phyloP scores from a whole-genome alignment of 2,797 vertebrate species.

The Eulemur rubriventer region DNA sequence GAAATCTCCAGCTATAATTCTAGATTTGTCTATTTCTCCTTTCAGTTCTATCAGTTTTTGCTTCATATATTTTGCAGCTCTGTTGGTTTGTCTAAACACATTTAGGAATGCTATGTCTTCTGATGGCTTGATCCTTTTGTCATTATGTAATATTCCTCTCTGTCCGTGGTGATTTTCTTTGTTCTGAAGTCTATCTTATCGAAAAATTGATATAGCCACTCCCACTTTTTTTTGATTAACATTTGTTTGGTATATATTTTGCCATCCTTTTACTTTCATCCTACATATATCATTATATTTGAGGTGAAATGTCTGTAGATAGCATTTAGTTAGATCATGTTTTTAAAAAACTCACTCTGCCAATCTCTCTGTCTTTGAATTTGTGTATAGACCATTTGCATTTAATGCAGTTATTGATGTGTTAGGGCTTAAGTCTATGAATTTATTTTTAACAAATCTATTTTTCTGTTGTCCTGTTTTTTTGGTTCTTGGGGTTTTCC shows the following conservation, averaged over 20 bases:
- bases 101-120: neutral
- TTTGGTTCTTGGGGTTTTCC: neutral
- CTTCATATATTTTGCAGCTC: neutral
- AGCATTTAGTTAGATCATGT: neutral
- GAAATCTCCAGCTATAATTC: neutral
- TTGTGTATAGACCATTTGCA: neutral
- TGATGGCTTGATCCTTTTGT: neutral
- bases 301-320: neutral
- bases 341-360: neutral
- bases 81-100: neutral
- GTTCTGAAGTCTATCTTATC: neutral
- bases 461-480: neutral
- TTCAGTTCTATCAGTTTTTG: neutral
- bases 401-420: neutral
- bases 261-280: neutral
- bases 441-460: constrained; percentile 37
- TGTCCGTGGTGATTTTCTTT: neutral
- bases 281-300: neutral
- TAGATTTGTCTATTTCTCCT: neutral
- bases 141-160: neutral
- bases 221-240: neutral
- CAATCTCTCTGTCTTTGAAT: neutral
- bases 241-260: neutral
- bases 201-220: neutral
- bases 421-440: neutral